Evolutionary conservation across 2,113 vertebrate genomes (phyloP).

Genomic region (Garra rufa): DNA sequence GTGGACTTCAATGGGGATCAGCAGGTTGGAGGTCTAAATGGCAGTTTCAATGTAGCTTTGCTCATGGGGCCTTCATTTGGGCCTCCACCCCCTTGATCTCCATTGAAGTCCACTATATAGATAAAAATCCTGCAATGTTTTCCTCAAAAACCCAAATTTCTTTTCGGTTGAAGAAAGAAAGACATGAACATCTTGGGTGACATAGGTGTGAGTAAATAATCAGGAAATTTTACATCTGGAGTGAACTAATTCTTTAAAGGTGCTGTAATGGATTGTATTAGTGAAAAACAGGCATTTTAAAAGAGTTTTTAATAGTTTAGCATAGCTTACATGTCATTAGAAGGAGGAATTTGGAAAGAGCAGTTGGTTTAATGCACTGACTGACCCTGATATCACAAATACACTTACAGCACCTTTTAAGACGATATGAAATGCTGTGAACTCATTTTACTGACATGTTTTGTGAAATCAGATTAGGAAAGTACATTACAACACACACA

Average conservation of each 20-base stretch:
- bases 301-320: background rate
- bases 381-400: background rate
- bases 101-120: no score
- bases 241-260: background rate
- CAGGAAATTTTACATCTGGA: no score
- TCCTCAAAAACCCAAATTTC: no score
- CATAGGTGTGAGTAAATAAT: no score
- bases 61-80: no score
- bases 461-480: background rate
- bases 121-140: no score
- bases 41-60: no score
- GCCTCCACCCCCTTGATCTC: no score
- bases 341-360: background rate
- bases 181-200: no score
- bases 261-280: background rate
- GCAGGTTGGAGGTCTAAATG: no score
- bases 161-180: no score
- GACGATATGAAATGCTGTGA: background rate
- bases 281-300: background rate
- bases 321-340: background rate
- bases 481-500: background rate
- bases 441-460: background rate
- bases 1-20: no score
- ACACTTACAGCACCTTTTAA: slow-evolving; percentile 7
- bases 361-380: background rate